Evolutionary conservation across 2,113 vertebrate genomes (phyloP), one percentile per base, ranked within the genome.

Genomic region (Oplegnathus fasciatus): DNA sequence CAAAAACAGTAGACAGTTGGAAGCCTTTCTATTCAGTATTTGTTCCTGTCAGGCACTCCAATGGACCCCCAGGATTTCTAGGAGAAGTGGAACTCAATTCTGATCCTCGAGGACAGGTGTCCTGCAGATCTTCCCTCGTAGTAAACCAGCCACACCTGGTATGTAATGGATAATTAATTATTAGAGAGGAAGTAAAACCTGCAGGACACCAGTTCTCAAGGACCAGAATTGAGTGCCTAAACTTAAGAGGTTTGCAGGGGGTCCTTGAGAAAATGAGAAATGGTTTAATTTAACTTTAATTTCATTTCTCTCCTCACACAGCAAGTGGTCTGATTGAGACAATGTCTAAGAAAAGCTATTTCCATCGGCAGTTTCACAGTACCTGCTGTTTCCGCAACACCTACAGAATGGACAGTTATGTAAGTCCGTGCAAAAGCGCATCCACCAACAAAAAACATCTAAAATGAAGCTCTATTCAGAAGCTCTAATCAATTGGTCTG

Each of bases 221-320:
- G 58, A 60, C 52, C 54, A 32, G 30, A 76, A 57, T 40, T 50
- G 34, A 76, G 50, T n/a, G 13, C 8, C 20, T 48, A 34, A 69
- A 85, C 44, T 57, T 62, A 57, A 80, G 57, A 73, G 55, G 52
- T 67, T 78, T 67, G 44, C 34, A 61, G 66, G n/a, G 64, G 55
- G 64, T 20, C 32, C 20, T 32, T 68, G 72, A 65, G 46, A 80
- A 80, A 80, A 86, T 83, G 40, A 85, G 40, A 75, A 73, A 91
- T 42, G 5, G 22, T 80, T 81, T 74, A 67, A 81, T 82, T 77
- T 57, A 8, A 61, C 65, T 88, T 46, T 75, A 37, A 37, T 37
- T 37, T 37, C 34, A 78, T 80, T 61, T 70, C 26, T 54, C 44
- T 52, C 1, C 37, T 48, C 7, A 22, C 44, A 50, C 72, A 66